Conservation (phyloP, 1,140 invertebrate species). For the Bombus sylvicola region DNA sequence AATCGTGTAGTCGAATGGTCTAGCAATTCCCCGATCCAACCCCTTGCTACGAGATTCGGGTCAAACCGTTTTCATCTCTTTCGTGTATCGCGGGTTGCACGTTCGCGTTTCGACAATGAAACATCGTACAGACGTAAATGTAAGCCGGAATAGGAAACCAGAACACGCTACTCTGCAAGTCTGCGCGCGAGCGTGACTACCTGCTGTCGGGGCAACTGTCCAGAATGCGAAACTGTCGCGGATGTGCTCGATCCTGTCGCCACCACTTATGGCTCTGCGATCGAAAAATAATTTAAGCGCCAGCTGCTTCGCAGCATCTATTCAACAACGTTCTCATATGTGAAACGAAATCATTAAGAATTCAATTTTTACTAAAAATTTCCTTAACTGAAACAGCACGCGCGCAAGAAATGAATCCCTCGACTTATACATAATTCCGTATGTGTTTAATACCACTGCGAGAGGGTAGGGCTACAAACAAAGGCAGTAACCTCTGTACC, state of each 20-base stretch:
- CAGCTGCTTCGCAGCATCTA: too few species aligned
- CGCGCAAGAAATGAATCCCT: too few species aligned
- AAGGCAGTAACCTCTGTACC: not conserved
- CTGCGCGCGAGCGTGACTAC: conserved; percentile 46
- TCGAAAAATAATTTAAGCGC: conserved; percentile 12
- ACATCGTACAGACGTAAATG: conserved; percentile 69
- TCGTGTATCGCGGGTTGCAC: conserved; percentile 53
- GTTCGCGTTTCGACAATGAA: conserved; percentile 71
- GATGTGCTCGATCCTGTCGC: not conserved
- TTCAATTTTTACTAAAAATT: not conserved
- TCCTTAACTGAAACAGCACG: not conserved
- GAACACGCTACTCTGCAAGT: conserved; percentile 53
- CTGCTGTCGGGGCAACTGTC: conserved; percentile 29
- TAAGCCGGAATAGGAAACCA: conserved; percentile 72
- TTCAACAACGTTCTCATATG: not conserved
- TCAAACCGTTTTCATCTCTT: conserved; percentile 68
- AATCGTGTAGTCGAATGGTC: not conserved
- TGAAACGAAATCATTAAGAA: not conserved
- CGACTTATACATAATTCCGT: not conserved
- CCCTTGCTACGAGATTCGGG: conserved; percentile 48
- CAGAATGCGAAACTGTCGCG: conserved; percentile 38
- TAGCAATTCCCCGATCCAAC: not conserved
- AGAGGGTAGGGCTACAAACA: not conserved
- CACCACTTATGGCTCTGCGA: not conserved
- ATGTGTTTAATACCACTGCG: not conserved